A percentile compares a stretch with the other conserved stretches of the same genome.
Evolutionary conservation across 2,797 vertebrate species (phyloP).

Genomic region (Rhodeus uyekii): DNA sequence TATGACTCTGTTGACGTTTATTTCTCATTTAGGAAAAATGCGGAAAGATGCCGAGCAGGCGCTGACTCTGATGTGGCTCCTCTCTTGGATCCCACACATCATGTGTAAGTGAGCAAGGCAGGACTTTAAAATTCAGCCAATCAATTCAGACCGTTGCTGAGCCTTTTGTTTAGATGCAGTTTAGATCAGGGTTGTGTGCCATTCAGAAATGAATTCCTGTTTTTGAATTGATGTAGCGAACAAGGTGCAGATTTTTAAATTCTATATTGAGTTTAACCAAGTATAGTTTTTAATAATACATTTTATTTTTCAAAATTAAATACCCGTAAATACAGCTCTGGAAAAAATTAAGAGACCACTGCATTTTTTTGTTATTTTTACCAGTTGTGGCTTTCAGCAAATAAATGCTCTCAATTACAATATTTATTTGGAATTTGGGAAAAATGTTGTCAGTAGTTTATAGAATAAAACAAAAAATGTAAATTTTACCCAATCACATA

Average conservation of each 20-base stretch:
- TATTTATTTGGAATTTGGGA: too few relatives aligned
- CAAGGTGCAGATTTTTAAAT: too few relatives aligned
- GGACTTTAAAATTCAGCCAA: neutral
- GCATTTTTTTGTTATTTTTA: too few relatives aligned
- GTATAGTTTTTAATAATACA: neutral
- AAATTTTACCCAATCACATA: too few relatives aligned
- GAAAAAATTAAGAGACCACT: too few relatives aligned
- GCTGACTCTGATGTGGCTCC: conserved; percentile 60
- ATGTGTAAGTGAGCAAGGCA: conserved; percentile 61
- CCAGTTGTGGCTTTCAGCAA: too few relatives aligned
- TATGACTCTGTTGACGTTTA: conserved; percentile 27
- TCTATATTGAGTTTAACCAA: neutral
- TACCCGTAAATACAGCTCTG: neutral
- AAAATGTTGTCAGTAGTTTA: too few relatives aligned
- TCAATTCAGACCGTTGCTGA: neutral
- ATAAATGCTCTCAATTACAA: too few relatives aligned
- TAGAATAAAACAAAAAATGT: too few relatives aligned
- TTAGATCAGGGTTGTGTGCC: neutral
- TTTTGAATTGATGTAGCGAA: neutral
- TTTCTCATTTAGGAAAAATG: conserved; percentile 58
- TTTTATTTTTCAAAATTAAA: neutral
- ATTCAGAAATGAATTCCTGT: neutral
- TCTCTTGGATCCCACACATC: conserved; percentile 57
- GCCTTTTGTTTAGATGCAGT: neutral
- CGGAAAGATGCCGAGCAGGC: conserved; percentile 30